These are phyloP conservation scores for Phodopus roborovskii DNA, from an alignment of 2,113 vertebrate species.

Conservation along the genomic window DNA sequence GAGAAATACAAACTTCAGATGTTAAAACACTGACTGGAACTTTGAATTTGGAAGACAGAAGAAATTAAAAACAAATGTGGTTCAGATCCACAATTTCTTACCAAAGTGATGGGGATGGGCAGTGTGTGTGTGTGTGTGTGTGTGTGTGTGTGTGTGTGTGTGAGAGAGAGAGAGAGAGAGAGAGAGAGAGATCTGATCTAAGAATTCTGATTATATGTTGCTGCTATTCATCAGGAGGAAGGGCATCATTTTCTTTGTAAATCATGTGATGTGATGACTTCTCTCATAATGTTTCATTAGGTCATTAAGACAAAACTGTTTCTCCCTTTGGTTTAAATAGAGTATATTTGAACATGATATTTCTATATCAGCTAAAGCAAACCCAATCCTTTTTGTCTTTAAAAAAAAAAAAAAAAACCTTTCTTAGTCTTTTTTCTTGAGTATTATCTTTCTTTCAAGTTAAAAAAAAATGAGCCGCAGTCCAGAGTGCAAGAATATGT, in stretches of 20 bases:
- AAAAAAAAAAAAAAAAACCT: constrained; percentile 17
- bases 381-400: constrained; percentile 59
- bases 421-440: constrained; percentile 23
- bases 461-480: constrained; percentile 10
- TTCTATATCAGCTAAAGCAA: constrained; percentile 78
- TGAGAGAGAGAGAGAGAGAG: too few relatives aligned
- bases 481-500: neutral
- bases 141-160: too few relatives aligned
- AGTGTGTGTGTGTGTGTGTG: neutral
- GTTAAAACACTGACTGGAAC: constrained; percentile 15
- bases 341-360: constrained; percentile 76
- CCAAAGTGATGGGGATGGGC: neutral
- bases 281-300: constrained; percentile 74
- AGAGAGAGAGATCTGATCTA: constrained; percentile 61
- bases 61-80: constrained; percentile 56
- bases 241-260: constrained; percentile 77
- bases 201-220: constrained; percentile 63
- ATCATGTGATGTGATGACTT: constrained; percentile 76
- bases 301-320: constrained; percentile 73
- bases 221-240: constrained; percentile 57
- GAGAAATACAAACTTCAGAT: constrained; percentile 30
- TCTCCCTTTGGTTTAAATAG: constrained; percentile 73
- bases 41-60: constrained; percentile 14
- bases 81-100: constrained; percentile 57
- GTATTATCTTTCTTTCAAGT: constrained; percentile 53